Evolutionary conservation across 92 coral and sea anemone species (phyloP).

Genomic region (Parazoanthus darwini): DNA sequence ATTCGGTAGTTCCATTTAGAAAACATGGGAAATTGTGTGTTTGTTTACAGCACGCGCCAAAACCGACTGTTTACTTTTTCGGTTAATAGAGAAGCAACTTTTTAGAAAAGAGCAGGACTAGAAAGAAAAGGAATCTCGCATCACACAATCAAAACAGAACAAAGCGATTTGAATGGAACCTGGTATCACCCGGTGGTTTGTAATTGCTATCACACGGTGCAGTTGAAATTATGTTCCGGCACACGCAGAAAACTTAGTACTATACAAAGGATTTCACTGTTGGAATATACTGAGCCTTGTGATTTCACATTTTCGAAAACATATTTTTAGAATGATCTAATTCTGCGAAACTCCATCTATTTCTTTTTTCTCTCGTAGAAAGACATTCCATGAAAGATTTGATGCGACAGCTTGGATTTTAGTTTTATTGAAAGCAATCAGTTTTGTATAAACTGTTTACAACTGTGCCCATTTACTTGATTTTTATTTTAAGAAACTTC

Average conservation of each 20-base stretch:
- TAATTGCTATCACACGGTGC: conserved; percentile 35
- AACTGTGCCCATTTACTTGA: not conserved
- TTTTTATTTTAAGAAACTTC: not conserved
- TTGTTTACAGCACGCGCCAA: conserved; percentile 32
- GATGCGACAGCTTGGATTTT: no score
- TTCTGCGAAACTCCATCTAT: not conserved
- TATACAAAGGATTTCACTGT: not conserved
- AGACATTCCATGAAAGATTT: not conserved
- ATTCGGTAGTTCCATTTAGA: not conserved
- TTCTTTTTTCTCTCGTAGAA: not conserved
- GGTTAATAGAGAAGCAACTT: conserved; percentile 41
- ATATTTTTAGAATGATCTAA: not conserved
- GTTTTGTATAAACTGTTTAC: not conserved
- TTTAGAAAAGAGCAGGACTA: conserved; percentile 41
- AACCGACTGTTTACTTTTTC: conserved; percentile 32
- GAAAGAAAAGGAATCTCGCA: conserved; percentile 3
- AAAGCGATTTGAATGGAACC: conserved; percentile 29
- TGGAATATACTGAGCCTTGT: conserved; percentile 13
- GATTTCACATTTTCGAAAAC: conserved; percentile 7
- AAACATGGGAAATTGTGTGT: not conserved
- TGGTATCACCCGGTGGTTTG: conserved; percentile 16
- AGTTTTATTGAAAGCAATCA: not conserved
- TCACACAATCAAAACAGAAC: conserved; percentile 24
- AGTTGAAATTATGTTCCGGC: conserved; percentile 26
- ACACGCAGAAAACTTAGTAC: not conserved